Conservation (phyloP, 2,113 vertebrate genomes). For the Corythaeola cristata region DNA sequence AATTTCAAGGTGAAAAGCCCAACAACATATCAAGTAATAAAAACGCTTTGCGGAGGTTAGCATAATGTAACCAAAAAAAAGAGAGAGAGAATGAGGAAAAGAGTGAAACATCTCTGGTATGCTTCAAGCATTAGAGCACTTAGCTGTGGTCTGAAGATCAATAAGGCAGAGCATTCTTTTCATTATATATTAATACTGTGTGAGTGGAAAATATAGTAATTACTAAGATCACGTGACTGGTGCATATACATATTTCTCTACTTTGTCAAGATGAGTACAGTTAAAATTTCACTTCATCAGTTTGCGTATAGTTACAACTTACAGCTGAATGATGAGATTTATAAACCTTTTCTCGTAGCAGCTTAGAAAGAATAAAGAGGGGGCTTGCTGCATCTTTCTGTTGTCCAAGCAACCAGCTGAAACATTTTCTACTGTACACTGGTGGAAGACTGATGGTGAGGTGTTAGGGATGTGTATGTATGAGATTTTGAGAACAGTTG, state of each 20-base stretch:
- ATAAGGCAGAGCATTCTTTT: conserved; percentile 56
- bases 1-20: conserved; percentile 67
- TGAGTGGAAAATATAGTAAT: background rate
- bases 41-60: conserved; percentile 38
- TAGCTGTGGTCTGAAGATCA: conserved; percentile 47
- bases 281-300: background rate
- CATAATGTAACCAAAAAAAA: conserved; percentile 9
- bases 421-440: background rate
- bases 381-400: background rate
- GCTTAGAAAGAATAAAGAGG: background rate
- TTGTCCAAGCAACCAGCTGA: background rate
- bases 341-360: background rate
- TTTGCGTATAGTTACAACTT: background rate
- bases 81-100: background rate
- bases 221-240: background rate
- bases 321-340: background rate
- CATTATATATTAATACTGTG: conserved; percentile 13
- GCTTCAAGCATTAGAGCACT: background rate
- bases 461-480: background rate
- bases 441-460: background rate
- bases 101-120: background rate
- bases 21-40: conserved; percentile 4
- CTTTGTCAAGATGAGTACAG: background rate
- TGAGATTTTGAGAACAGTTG: background rate
- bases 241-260: background rate